phyloP scores from a whole-genome alignment of 2,113 vertebrate species.

The Chaetops frenatus region DNA sequence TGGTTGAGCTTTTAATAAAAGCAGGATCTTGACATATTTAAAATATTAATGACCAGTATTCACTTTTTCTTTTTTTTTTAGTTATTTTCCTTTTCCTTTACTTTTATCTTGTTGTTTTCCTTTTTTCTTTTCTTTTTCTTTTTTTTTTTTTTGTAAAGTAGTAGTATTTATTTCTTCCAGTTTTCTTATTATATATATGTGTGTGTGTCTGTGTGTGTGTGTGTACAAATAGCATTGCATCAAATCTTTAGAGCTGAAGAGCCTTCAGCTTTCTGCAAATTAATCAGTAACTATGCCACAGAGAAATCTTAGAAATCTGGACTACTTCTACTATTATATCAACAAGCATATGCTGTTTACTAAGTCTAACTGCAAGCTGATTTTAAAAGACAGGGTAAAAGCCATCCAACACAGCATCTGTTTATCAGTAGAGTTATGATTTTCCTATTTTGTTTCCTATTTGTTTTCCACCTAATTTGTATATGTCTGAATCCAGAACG shows the following conservation, averaged over 20 bases:
- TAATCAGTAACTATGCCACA: background rate
- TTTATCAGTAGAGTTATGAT: background rate
- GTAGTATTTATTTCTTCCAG: background rate
- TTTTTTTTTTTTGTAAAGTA: background rate
- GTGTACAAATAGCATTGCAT: background rate
- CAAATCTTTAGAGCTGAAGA: background rate
- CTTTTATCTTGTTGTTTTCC: fast-evolving
- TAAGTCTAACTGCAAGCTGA: background rate
- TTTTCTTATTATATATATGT: background rate
- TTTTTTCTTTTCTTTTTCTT: too few relatives aligned
- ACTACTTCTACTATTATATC: background rate
- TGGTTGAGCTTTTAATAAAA: background rate
- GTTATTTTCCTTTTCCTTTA: fast-evolving
- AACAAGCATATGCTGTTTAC: background rate
- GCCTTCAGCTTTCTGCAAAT: background rate
- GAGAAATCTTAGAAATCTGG: background rate
- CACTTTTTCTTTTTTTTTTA: too few relatives aligned
- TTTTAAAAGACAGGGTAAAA: background rate
- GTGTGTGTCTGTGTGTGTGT: too few relatives aligned
- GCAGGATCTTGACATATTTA: background rate
- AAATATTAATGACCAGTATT: background rate
- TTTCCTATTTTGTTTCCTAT: background rate
- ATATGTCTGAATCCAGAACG: background rate
- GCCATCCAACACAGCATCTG: background rate
- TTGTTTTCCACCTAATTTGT: background rate